These are phyloP conservation scores for Bombus pyrosoma DNA, from an alignment of 1,140 invertebrate species.

Conservation along the genomic window DNA sequence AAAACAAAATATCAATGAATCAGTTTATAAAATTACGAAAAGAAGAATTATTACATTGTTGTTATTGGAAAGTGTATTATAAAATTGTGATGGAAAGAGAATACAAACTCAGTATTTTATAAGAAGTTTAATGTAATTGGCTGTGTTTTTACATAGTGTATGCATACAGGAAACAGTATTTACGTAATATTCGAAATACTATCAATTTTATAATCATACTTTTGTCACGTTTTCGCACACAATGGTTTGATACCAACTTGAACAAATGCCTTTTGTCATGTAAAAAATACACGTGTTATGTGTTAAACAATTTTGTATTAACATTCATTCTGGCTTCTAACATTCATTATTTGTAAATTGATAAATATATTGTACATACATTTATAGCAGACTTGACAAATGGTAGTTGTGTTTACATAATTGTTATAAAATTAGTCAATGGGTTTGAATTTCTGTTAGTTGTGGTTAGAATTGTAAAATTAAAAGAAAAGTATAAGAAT, in stretches of 20 bases:
- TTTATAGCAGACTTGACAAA: conserved; percentile 21
- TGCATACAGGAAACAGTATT: conserved; percentile 55
- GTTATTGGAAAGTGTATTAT: conserved; percentile 34
- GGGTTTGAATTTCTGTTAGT: background rate
- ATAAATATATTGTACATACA: conserved; percentile 28
- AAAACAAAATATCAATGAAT: no score
- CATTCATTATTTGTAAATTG: background rate
- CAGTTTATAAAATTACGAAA: background rate
- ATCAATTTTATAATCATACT: conserved; percentile 44
- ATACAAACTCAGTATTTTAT: conserved; percentile 18
- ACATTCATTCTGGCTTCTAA: background rate
- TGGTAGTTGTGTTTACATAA: conserved; percentile 11
- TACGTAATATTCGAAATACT: conserved; percentile 41
- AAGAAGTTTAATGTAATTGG: conserved; percentile 46
- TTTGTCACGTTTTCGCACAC: conserved; percentile 30
- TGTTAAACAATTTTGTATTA: background rate
- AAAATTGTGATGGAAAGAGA: conserved; percentile 12
- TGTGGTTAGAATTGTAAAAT: background rate
- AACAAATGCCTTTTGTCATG: conserved; percentile 12
- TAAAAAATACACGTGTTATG: background rate
- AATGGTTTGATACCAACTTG: conserved; percentile 23
- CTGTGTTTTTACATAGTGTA: conserved; percentile 55
- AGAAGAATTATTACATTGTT: background rate
- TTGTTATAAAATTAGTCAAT: background rate
- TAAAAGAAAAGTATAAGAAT: background rate